Base-by-base conservation (phyloP, 2,797 vertebrate species). In the Emydoidea blandingii region DNA sequence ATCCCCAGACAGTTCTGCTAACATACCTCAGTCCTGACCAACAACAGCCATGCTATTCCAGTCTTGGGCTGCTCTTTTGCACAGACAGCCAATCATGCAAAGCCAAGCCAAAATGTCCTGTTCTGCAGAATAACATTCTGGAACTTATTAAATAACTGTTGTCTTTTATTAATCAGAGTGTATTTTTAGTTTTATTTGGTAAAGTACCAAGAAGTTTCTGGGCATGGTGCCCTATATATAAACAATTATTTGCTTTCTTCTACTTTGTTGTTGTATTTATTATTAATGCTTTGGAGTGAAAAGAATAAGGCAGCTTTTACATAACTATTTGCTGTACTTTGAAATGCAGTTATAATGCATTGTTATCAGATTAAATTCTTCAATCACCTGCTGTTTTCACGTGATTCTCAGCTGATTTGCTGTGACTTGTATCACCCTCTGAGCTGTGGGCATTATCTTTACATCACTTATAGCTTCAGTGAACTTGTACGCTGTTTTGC, bases 131-230 rank as follows among this genome's bases (percentile, higher is more conserved):
- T 90, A 93, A 92, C 44, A 29, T 95, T 95, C 90, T 95, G 93
- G 92, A 96, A 95, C 88, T 89, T 91, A 90, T 94, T 88, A 95
- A 97, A 96, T 96, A 95, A 95, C 83, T 96, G 85, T 94, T 96
- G 95, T 95, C 90, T 96, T 97, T 96, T 92, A 95, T 97, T 97
- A 97, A 96, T 96, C 96, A 96, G 92, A 96, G 89, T 81, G 74
- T 97, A 97, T 96, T 97, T 96, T 97, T 96, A 96, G 94, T 94
- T 97, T 93, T 95, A 97, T 94, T 96, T 97, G 91, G 92, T 94
- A 91, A 97, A 94, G 94, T 97, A 95, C 94, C 96, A 95, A 95
- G 92, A 96, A 16, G 87, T 92, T 96, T 91, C 95, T 62, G 96
- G 97, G 95, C 97, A 81, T 19, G 41, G 82, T 83, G 96, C 96